phyloP scores from a whole-genome alignment of 2,113 vertebrate genomes.

The Strigops habroptila region DNA sequence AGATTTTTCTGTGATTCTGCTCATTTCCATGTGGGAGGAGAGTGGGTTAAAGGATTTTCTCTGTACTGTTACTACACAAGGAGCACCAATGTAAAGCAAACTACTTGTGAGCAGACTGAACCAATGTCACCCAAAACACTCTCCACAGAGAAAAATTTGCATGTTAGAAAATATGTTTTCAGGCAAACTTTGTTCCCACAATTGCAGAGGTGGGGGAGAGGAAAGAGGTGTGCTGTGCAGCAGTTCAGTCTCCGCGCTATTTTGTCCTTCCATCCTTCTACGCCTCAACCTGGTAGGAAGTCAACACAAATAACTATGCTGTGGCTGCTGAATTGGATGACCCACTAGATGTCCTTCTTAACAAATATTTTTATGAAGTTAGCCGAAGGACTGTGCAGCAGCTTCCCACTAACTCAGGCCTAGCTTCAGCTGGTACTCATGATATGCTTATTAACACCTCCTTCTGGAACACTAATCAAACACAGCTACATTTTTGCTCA shows the following conservation, averaged over 20 bases:
- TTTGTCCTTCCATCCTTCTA: not conserved
- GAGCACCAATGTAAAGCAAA: not conserved
- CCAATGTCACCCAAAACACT: not conserved
- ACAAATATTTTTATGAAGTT: conserved; percentile 45
- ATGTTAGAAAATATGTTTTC: not conserved
- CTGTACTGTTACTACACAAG: not conserved
- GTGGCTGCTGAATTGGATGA: not conserved
- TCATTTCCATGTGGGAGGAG: not conserved
- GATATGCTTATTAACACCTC: not conserved
- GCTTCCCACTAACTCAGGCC: not conserved
- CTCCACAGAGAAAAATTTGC: not conserved
- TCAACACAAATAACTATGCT: not conserved
- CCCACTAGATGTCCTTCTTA: conserved; percentile 62
- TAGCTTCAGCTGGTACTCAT: not conserved
- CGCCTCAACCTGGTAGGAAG: not conserved
- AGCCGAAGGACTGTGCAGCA: not conserved
- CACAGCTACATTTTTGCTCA: not conserved
- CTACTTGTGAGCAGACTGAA: not conserved
- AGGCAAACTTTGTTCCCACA: not conserved
- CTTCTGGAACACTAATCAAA: not conserved
- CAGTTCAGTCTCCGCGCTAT: not conserved
- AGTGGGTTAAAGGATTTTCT: not conserved
- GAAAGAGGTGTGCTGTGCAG: not conserved
- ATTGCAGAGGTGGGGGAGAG: not conserved
- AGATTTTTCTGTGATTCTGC: not conserved